phyloP scores from a whole-genome alignment of 2,888 invertebrate genomes.

The Amiota mariae region DNA sequence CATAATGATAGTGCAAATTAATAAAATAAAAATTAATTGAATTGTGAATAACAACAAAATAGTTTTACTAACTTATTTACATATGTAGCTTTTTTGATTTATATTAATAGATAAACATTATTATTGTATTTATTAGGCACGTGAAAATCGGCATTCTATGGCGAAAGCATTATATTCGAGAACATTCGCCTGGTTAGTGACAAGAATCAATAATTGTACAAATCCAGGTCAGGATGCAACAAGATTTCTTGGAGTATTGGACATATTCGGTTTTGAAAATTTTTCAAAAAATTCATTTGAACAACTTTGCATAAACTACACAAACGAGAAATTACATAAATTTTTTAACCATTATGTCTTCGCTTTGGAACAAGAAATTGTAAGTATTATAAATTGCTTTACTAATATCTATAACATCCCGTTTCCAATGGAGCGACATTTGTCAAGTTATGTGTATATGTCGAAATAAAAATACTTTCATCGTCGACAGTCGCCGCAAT shows the following conservation, averaged over 20 bases:
- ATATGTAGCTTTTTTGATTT: too few relatives aligned
- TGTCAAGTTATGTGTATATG: too few relatives aligned
- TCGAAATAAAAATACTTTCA: too few relatives aligned
- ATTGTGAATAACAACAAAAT: too few relatives aligned
- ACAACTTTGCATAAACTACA: conserved; percentile 94
- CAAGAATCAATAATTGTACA: conserved; percentile 92
- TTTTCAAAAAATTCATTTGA: conserved; percentile 93
- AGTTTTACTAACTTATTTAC: too few relatives aligned
- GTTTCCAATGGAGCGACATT: too few relatives aligned
- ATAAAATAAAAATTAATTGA: too few relatives aligned
- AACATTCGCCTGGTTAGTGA: conserved; percentile 93
- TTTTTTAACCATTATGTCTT: conserved; percentile 98
- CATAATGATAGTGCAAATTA: too few relatives aligned
- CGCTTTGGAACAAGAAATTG: conserved; percentile 93
- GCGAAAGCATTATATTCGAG: conserved; percentile 91
- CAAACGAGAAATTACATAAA: conserved; percentile 94
- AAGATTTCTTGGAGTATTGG: conserved; percentile 88
- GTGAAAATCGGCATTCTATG: conserved; percentile 94
- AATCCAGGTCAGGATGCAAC: conserved; percentile 89
- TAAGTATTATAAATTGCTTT: conserved; percentile 75
- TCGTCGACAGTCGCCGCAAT: too few relatives aligned
- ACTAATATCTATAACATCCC: too few relatives aligned
- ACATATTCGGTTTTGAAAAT: conserved; percentile 96
- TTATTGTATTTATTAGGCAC: conserved; percentile 76
- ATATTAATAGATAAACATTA: too few relatives aligned